Evolutionary conservation across 2,113 vertebrate genomes (phyloP), one percentile per base, ranked within the genome.

Genomic region (Cheilinus undulatus): DNA sequence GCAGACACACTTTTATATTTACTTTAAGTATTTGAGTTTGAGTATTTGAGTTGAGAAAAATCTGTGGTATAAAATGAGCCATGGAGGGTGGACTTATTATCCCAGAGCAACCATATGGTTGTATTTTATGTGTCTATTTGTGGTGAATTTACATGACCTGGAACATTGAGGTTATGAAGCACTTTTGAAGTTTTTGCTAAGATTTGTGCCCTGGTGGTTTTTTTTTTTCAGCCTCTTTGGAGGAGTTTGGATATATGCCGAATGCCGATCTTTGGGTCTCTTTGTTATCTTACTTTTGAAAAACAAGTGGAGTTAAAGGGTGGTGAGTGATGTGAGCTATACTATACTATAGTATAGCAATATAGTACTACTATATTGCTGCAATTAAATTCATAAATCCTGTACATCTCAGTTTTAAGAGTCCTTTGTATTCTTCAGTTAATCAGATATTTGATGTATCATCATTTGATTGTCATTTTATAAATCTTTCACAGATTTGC

Each of bases 21-120:
- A 59, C 46, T 59, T 32, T 54, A 36, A 34, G n/a, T n/a, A n/a
- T n/a, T n/a, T n/a, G n/a, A 42, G 23, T 54, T 43, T 45, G 26
- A 26, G 50, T 17, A 26, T 2, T 63, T 40, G 6, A 22, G 19
- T 12, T 32, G 17, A 26, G 51, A 42, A 23, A 50, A 60, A 72
- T 20, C 0, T 61, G 46, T 19, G 50, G 52, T 49, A 19, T 15
- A 26, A 46, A 50, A 23, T 22, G n/a, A 52, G 0, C 38, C 40
- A 19, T 43, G 43, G 22, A 51, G 40, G 51, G 7, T 6, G 11
- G 15, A 27, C 52, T 20, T 42, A 40, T 48, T 26, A 58, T 28
- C 28, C 23, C n/a, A 57, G 15, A 6, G 23, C 7, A 30, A 13
- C 8, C 38, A 42, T 70, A n/a, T 3, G 4, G 13, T 26, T 22